Evolutionary conservation across 2,797 vertebrate genomes (phyloP).

Genomic region (Ceryle rudis): DNA sequence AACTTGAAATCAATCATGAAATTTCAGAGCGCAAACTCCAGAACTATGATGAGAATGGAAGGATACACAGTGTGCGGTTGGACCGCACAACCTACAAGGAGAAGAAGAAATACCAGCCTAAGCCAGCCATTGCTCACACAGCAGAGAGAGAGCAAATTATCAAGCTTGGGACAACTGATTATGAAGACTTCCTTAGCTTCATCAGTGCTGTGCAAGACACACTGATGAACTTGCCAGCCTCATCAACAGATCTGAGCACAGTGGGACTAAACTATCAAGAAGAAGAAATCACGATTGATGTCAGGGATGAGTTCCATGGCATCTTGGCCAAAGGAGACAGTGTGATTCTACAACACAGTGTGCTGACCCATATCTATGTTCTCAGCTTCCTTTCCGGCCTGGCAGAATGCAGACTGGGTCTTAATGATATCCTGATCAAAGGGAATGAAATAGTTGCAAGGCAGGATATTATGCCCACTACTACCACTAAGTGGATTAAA

Average conservation of each 20-base stretch:
- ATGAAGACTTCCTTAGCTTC: slow-evolving; percentile 88
- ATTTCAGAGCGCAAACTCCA: slow-evolving; percentile 88
- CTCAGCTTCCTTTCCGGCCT: slow-evolving; percentile 87
- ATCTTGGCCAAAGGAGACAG: slow-evolving; percentile 82
- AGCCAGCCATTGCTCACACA: slow-evolving; percentile 82
- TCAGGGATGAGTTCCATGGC: slow-evolving; percentile 87
- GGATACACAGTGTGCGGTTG: slow-evolving; percentile 87
- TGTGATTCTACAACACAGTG: slow-evolving; percentile 82
- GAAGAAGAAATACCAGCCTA: slow-evolving; percentile 89
- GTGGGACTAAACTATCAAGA: slow-evolving; percentile 84
- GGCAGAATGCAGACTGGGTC: slow-evolving; percentile 84
- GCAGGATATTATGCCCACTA: slow-evolving; percentile 90
- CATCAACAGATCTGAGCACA: slow-evolving; percentile 78
- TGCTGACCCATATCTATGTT: slow-evolving; percentile 84
- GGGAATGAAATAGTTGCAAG: slow-evolving; percentile 89
- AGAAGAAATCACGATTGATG: slow-evolving; percentile 88
- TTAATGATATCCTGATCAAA: slow-evolving; percentile 88
- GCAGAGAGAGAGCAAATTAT: slow-evolving; percentile 87
- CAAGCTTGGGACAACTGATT: slow-evolving; percentile 87
- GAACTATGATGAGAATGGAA: slow-evolving; percentile 87
- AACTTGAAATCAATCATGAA: slow-evolving; percentile 85
- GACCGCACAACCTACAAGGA: slow-evolving; percentile 88
- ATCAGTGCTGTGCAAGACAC: slow-evolving; percentile 81
- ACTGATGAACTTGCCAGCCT: slow-evolving; percentile 80
- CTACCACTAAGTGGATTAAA: slow-evolving; percentile 89